phyloP scores from a whole-genome alignment of 2,113 vertebrate species.

The Aspiorhynchus laticeps region DNA sequence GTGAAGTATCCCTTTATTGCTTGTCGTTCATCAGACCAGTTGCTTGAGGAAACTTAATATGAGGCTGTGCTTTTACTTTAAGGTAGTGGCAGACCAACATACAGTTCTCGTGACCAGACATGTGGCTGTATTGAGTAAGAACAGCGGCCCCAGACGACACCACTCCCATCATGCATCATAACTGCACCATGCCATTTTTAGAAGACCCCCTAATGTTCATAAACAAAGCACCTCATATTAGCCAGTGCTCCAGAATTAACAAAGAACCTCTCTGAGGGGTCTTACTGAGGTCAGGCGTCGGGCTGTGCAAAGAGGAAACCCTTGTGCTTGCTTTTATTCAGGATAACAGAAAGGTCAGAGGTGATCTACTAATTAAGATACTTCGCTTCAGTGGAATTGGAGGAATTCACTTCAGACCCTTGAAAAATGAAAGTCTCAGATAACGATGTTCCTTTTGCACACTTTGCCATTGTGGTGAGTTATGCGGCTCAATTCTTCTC shows the following conservation, averaged over 20 bases:
- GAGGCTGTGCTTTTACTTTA: not conserved
- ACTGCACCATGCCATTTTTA: conserved; percentile 55
- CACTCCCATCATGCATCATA: conserved; percentile 49
- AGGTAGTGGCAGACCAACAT: not conserved
- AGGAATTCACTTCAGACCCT: conserved; percentile 43
- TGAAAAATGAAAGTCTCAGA: conserved; percentile 53
- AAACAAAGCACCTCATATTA: conserved; percentile 48
- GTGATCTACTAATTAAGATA: conserved; percentile 52
- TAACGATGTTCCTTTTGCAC: conserved; percentile 58
- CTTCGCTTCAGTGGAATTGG: conserved; percentile 54
- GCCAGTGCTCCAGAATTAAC: conserved; percentile 49
- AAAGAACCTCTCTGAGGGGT: not conserved
- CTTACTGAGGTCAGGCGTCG: not conserved
- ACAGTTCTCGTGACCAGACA: not conserved
- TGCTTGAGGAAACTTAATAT: not conserved
- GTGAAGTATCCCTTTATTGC: not conserved
- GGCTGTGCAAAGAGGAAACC: conserved; percentile 9
- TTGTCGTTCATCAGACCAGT: not conserved
- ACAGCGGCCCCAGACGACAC: too few species aligned
- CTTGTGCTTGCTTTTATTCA: conserved; percentile 56
- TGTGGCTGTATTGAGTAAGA: not conserved
- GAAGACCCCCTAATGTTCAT: conserved; percentile 57
- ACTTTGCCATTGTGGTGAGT: conserved; percentile 54
- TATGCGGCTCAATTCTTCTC: conserved; percentile 45
- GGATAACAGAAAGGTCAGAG: not conserved